These are phyloP conservation scores for Leptopilina syphax DNA, from an alignment of 2,888 invertebrate genomes.

Conservation along the genomic window DNA sequence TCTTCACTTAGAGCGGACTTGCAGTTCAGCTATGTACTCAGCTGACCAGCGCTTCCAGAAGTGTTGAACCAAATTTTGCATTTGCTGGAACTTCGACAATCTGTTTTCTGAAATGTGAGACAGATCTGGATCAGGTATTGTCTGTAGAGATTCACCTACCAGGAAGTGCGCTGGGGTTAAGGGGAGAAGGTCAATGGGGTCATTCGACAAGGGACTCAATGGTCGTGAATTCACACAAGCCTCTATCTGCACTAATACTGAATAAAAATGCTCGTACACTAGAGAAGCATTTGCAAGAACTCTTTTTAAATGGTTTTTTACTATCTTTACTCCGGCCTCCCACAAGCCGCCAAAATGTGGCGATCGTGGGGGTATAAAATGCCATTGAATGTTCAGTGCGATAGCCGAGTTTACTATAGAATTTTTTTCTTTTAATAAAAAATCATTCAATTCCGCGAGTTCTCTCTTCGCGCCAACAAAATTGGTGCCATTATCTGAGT, in stretches of 20 bases:
- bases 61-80: slow-evolving; percentile 55
- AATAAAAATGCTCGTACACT: slow-evolving; percentile 61
- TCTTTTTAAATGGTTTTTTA: slow-evolving; percentile 62
- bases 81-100: slow-evolving; percentile 55
- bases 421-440: not conserved
- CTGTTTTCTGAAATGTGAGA: slow-evolving; percentile 49
- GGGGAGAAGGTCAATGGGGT: slow-evolving; percentile 55
- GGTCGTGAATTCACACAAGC: slow-evolving; percentile 61
- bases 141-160: slow-evolving; percentile 59
- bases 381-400: slow-evolving; percentile 51
- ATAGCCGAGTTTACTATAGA: not conserved
- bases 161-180: slow-evolving; percentile 60
- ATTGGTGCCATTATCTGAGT: slow-evolving; percentile 3
- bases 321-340: slow-evolving; percentile 62
- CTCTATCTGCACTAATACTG: slow-evolving; percentile 60
- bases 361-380: slow-evolving; percentile 60
- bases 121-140: slow-evolving; percentile 59
- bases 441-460: not conserved
- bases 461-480: slow-evolving; percentile 7
- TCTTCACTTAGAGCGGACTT: slow-evolving; percentile 58
- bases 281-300: slow-evolving; percentile 54
- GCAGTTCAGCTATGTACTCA: slow-evolving; percentile 61
- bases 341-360: slow-evolving; percentile 64
- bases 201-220: slow-evolving; percentile 56
- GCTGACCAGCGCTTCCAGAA: slow-evolving; percentile 58